Conservation (phyloP, 2,113 vertebrate genomes). For the Pycnonotus jocosus region DNA sequence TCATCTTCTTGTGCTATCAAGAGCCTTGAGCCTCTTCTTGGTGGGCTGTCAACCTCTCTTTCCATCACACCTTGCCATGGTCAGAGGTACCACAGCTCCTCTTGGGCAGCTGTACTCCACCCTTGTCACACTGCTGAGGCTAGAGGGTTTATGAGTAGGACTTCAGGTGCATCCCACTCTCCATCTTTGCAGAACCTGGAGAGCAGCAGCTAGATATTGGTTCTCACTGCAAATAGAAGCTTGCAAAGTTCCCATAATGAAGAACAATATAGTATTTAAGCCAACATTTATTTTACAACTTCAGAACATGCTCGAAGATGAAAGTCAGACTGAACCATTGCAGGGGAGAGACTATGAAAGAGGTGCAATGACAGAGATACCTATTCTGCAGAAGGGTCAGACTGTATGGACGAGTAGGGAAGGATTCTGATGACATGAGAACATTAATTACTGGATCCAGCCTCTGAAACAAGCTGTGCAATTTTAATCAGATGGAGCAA, state of each 20-base stretch:
- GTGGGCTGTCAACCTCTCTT: not conserved
- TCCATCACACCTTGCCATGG: not conserved
- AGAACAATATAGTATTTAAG: not conserved
- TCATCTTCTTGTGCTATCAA: not conserved
- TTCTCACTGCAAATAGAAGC: not conserved
- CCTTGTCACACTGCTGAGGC: not conserved
- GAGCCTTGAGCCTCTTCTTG: not conserved
- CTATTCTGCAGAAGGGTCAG: not conserved
- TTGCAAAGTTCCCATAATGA: not conserved
- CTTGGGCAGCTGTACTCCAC: not conserved
- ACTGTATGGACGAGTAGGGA: not conserved
- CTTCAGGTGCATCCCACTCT: not conserved
- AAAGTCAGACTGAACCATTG: not conserved
- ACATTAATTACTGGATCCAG: not conserved
- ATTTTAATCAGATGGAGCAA: not conserved
- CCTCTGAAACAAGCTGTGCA: conserved; percentile 5
- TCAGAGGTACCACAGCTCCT: not conserved
- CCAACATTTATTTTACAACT: not conserved
- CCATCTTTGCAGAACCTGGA: not conserved
- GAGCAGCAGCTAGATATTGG: not conserved
- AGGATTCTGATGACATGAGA: not conserved
- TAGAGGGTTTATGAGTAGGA: not conserved
- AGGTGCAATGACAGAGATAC: not conserved
- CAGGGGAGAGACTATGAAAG: not conserved
- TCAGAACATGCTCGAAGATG: not conserved